A percentile compares a stretch with the other conserved stretches of the same genome.
These are phyloP conservation scores for Apostichopus leukothele DNA, from an alignment of 53 echinoderm and acorn worm genomes.

Conservation along the genomic window DNA sequence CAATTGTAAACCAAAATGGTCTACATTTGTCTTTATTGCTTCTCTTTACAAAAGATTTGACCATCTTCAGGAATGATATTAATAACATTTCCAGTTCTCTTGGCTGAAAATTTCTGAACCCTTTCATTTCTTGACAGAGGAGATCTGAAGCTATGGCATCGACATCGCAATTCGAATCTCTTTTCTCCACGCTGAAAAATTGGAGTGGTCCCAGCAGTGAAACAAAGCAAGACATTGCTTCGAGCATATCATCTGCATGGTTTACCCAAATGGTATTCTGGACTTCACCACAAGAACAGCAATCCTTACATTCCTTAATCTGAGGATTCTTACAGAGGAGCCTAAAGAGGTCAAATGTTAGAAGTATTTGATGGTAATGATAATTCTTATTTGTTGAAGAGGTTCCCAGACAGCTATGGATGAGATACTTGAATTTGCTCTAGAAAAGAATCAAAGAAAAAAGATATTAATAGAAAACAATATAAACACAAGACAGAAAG, in stretches of 20 bases:
- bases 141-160: neutral
- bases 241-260: neutral
- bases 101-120: neutral
- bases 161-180: neutral
- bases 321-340: neutral
- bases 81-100: neutral
- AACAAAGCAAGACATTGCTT: neutral
- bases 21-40: neutral
- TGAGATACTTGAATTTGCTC: neutral
- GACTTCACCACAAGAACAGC: slow-evolving; percentile 2
- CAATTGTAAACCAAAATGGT: neutral
- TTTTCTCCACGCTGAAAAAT: neutral
- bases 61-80: slow-evolving; percentile 10
- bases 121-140: neutral
- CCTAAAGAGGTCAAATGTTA: slow-evolving; percentile 25
- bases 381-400: neutral
- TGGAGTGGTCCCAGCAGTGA: neutral
- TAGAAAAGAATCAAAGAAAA: neutral
- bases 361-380: neutral
- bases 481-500: too few relatives aligned
- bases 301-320: neutral
- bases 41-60: slow-evolving; percentile 15
- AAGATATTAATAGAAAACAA: neutral
- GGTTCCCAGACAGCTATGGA: neutral
- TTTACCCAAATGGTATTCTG: neutral